Conservation (phyloP, 2,113 vertebrate genomes). For the Morone saxatilis region DNA sequence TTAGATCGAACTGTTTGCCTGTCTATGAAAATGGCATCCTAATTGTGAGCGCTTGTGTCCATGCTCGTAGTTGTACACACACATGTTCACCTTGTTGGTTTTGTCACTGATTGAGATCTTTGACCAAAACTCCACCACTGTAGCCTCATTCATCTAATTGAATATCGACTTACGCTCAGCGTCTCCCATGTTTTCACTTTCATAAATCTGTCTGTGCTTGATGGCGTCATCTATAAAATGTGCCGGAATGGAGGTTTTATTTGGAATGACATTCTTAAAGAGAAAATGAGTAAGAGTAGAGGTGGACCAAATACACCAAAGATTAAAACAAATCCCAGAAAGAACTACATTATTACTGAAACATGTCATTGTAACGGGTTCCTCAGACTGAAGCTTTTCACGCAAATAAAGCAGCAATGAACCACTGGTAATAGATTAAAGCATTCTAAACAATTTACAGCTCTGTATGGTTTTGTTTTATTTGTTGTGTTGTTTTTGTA, state of each 20-base stretch:
- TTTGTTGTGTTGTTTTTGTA: too few species aligned
- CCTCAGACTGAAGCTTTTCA: neutral
- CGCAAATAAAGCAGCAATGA: neutral
- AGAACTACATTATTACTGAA: neutral
- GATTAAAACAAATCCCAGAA: neutral
- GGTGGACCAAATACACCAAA: neutral
- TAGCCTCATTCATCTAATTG: conserved; percentile 38
- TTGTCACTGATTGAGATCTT: conserved; percentile 45
- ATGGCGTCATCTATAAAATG: conserved; percentile 7
- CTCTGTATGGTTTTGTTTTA: neutral
- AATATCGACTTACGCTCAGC: conserved; percentile 34
- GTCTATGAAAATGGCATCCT: neutral
- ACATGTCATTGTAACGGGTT: neutral
- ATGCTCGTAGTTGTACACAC: neutral
- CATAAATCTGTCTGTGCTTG: conserved; percentile 46
- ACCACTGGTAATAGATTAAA: neutral
- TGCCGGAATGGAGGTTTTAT: neutral
- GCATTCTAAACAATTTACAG: too few species aligned
- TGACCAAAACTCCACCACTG: conserved; percentile 16
- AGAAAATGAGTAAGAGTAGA: neutral
- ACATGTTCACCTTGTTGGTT: neutral
- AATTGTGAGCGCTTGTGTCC: fast-evolving
- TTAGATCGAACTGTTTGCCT: conserved; percentile 6
- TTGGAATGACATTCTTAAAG: neutral
- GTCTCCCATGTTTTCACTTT: neutral